Base-by-base conservation (phyloP, 2,797 vertebrate genomes). In the Halcyon badia region DNA sequence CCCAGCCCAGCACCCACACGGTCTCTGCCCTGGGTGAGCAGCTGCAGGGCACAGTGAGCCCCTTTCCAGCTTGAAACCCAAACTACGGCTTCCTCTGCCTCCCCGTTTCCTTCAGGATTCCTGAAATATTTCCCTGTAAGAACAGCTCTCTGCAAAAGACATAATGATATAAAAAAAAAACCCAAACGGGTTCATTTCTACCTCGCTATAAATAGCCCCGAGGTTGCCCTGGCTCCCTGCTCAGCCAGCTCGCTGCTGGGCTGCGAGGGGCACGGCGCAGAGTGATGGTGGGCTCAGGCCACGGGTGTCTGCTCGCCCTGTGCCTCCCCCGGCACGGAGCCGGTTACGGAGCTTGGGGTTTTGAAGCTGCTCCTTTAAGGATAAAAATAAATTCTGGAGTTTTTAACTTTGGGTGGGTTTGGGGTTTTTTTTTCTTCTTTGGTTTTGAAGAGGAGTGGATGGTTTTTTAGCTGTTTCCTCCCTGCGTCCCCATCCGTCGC, bases 71-170 rank as follows among this genome's bases (percentile, higher is more conserved):
- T 37, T 68, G 13, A 28, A 49, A 49, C 57, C 85, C 58, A 4
- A 87, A 92, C 85, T 2, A 15, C 60, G 51, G 51, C 82, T 87
- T 72, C 58, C 42, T 42, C 76, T 69, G 68, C 85, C 24, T 93
- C 54, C 46, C 39, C 1, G 1, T 24, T 86, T 80, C 72, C 89
- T 78, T 54, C 83, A 64, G 79, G 57, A 80, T 91, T 84, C 76
- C 85, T 81, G 85, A 87, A 86, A 88, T 95, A 81, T 22, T 94
- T 95, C 72, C 56, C 69, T 42, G 35, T 18, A 48, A 64, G 64
- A 87, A 35, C 39, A 87, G 71, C 79, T 86, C 75, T 94, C 78
- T 90, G 94, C 64, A 68, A 51, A 85, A 93, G 69, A 13, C 57
- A 17, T 49, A 70, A 90, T 5, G 39, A 57, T 77, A 46, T 30